A percentile compares a stretch with the other conserved stretches of the same genome.
Evolutionary conservation across 2,113 vertebrate species (phyloP).

Genomic region (Anguilla rostrata): DNA sequence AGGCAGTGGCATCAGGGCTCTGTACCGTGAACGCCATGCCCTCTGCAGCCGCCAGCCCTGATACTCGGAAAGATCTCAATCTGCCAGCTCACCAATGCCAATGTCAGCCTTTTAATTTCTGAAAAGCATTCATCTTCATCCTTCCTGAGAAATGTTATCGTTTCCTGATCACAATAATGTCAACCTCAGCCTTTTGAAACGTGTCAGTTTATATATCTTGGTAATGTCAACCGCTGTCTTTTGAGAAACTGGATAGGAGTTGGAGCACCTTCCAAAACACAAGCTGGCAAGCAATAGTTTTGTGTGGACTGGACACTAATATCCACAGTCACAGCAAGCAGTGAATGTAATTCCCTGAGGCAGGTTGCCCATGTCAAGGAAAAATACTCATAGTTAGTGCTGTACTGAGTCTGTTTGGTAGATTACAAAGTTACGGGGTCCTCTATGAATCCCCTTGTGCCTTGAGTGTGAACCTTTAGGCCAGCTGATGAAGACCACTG

Average conservation of each 20-base stretch:
- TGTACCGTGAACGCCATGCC: neutral
- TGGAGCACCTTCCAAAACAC: neutral
- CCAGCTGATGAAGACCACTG: slow-evolving; percentile 25
- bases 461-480: neutral
- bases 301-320: neutral
- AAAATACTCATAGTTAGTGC: neutral
- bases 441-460: neutral
- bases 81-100: neutral
- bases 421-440: neutral
- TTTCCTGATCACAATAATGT: neutral
- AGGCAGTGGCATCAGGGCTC: neutral
- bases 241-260: neutral
- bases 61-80: neutral
- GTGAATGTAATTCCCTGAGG: neutral
- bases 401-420: neutral
- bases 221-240: neutral
- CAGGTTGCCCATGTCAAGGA: neutral
- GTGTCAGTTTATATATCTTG: neutral
- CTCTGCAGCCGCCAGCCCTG: neutral
- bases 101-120: neutral
- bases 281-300: neutral
- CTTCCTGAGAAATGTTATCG: neutral
- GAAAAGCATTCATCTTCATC: neutral
- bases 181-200: neutral
- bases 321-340: neutral